These are phyloP conservation scores for Thaumatotibia leucotreta DNA, from an alignment of 1,140 invertebrate genomes.

Conservation along the genomic window DNA sequence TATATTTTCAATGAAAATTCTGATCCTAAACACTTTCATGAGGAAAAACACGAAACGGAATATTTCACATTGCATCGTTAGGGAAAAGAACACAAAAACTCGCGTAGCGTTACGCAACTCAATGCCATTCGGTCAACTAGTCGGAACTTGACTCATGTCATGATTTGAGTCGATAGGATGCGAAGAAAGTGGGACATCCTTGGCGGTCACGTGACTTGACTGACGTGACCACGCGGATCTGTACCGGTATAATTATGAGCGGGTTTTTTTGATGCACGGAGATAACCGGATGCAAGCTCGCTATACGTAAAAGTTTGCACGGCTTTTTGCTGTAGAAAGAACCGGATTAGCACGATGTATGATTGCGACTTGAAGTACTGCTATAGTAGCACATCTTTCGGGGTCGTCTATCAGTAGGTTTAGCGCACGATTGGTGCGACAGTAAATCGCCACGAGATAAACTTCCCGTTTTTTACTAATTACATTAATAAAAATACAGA, in stretches of 20 bases:
- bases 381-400: too few relatives aligned
- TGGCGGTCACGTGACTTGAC: neutral
- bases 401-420: too few relatives aligned
- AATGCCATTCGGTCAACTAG: conserved; percentile 1
- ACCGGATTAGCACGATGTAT: neutral
- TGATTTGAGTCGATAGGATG: neutral
- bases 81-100: neutral
- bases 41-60: neutral
- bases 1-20: neutral
- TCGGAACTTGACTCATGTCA: neutral
- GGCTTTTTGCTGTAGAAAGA: neutral
- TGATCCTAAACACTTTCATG: neutral
- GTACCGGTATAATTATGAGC: neutral
- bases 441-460: too few relatives aligned
- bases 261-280: neutral
- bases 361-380: neutral
- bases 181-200: conserved; percentile 6
- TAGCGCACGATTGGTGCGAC: too few relatives aligned
- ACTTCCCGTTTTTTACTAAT: too few relatives aligned
- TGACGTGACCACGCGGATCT: neutral
- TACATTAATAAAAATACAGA: too few relatives aligned
- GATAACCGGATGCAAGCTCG: neutral
- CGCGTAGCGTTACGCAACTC: neutral
- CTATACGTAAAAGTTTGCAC: neutral
- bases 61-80: neutral